phyloP scores from a whole-genome alignment of 2,888 invertebrate species.

The Ephialtes manifestator region DNA sequence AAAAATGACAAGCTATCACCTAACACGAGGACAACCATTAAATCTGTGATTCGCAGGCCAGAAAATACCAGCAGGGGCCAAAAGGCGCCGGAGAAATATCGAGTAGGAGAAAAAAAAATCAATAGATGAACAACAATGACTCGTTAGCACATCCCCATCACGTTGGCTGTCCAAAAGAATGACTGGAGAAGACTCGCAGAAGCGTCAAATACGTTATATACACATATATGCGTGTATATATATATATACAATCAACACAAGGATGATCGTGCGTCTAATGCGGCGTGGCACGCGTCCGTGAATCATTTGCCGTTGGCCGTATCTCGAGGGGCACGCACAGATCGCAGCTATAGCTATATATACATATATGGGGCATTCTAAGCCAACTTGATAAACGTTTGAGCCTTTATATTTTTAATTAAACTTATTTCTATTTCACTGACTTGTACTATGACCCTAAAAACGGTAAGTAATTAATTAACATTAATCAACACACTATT shows the following conservation, averaged over 20 bases:
- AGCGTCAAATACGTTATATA: constrained; percentile 51
- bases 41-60: constrained; percentile 12
- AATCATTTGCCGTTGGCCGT: constrained; percentile 69
- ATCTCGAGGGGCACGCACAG: constrained; percentile 58
- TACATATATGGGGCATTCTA: background rate
- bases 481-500: too few species aligned
- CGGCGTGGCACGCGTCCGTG: constrained; percentile 71
- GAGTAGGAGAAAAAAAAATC: constrained; percentile 42
- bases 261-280: constrained; percentile 65
- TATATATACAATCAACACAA: constrained; percentile 14
- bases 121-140: constrained; percentile 63
- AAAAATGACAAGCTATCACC: constrained; percentile 43
- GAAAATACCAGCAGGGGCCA: background rate
- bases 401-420: too few species aligned
- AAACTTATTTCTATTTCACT: too few species aligned
- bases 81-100: constrained; percentile 28
- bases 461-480: too few species aligned
- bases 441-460: too few species aligned
- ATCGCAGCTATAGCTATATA: constrained; percentile 8
- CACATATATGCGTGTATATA: constrained; percentile 4
- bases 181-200: constrained; percentile 14
- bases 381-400: too few species aligned
- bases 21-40: constrained; percentile 16
- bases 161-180: constrained; percentile 27
- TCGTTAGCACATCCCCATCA: constrained; percentile 67